phyloP scores from a whole-genome alignment of 2,888 invertebrate species.

The Tetragonisca angustula region DNA sequence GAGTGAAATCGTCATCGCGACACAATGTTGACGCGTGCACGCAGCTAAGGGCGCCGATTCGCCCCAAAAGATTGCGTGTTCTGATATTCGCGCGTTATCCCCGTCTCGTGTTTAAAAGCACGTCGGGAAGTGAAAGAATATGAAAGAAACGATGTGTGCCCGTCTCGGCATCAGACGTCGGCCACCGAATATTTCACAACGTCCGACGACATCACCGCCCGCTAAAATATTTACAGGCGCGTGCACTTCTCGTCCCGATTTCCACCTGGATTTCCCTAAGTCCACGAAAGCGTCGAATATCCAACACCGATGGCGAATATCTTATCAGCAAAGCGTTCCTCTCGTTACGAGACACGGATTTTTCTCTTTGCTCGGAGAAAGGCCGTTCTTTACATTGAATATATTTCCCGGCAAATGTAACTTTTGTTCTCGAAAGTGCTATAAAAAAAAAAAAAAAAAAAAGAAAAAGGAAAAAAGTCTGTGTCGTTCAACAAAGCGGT shows the following conservation, averaged over 20 bases:
- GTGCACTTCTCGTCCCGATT: slow-evolving; percentile 38
- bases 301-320: slow-evolving; percentile 55
- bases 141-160: slow-evolving; percentile 26
- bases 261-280: slow-evolving; percentile 61
- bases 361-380: not conserved
- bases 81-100: not conserved
- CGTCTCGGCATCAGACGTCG: slow-evolving; percentile 20
- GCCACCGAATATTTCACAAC: slow-evolving; percentile 55
- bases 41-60: too few relatives aligned
- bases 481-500: too few relatives aligned
- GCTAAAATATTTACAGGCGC: slow-evolving; percentile 57
- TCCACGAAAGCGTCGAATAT: slow-evolving; percentile 64
- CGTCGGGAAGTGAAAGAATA: slow-evolving; percentile 45
- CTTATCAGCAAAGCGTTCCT: slow-evolving; percentile 47
- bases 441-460: too few relatives aligned
- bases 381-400: not conserved
- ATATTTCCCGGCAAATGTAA: not conserved
- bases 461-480: rapidly evolving
- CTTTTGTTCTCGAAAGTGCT: not conserved
- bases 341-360: slow-evolving; percentile 13
- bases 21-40: too few relatives aligned
- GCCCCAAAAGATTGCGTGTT: not conserved
- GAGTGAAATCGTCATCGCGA: too few relatives aligned
- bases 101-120: not conserved
- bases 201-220: slow-evolving; percentile 41